Percentiles rank a stretch among this genome's conserved stretches.
Conservation (phyloP, 2,797 vertebrate species). For the Carcharodon carcharias region DNA sequence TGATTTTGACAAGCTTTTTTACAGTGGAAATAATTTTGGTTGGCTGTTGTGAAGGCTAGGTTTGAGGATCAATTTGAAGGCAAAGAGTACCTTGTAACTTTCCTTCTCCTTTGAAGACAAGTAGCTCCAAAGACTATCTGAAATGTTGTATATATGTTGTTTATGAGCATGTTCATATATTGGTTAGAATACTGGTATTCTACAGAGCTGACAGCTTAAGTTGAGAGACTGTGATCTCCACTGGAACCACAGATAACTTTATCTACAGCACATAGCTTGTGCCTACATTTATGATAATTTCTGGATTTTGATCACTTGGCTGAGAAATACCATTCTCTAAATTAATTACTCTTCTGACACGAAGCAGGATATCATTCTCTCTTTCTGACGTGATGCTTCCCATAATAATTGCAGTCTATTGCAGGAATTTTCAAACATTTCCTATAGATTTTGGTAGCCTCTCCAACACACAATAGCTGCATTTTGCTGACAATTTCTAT, state of each 20-base stretch:
- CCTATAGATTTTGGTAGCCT: neutral
- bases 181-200: neutral
- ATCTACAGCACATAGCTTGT: neutral
- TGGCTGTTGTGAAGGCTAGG: neutral
- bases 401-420: neutral
- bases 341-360: neutral
- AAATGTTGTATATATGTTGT: neutral
- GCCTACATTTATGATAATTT: neutral
- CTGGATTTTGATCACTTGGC: neutral
- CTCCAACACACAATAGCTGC: neutral
- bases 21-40: neutral
- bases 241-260: neutral
- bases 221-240: neutral
- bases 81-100: neutral
- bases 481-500: neutral
- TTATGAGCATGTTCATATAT: neutral
- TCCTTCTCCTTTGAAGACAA: neutral
- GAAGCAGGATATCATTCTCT: neutral
- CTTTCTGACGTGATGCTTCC: neutral
- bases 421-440: neutral
- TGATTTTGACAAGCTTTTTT: neutral
- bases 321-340: neutral
- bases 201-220: neutral
- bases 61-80: neutral
- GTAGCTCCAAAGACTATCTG: neutral